These are phyloP conservation scores for Eupithecia pulchellata DNA, from an alignment of 2,888 invertebrate species.

Conservation along the genomic window DNA sequence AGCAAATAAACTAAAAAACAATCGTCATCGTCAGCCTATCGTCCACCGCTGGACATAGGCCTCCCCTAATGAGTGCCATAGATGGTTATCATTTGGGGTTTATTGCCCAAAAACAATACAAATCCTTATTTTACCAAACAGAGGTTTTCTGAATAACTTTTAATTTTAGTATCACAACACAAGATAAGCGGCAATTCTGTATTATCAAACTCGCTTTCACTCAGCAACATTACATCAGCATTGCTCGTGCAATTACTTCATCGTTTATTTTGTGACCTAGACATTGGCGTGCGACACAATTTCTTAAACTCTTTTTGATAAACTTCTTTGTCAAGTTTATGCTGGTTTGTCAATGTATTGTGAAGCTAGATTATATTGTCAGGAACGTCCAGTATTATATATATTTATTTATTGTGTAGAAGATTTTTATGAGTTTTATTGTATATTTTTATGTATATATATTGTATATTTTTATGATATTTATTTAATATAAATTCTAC, in stretches of 20 bases:
- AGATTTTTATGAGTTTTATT: too few species aligned
- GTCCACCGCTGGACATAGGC: too few species aligned
- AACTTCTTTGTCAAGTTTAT: not conserved
- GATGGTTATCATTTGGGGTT: too few species aligned
- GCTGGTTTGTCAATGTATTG: not conserved
- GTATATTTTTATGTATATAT: too few species aligned
- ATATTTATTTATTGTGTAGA: too few species aligned
- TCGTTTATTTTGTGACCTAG: conserved; percentile 70
- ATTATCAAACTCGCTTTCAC: conserved; percentile 57
- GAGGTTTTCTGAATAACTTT: not conserved
- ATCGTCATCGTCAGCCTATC: too few species aligned
- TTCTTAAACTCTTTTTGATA: conserved; percentile 20
- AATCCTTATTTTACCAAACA: not conserved
- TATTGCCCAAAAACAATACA: too few species aligned
- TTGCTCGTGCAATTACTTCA: conserved; percentile 68
- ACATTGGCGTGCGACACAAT: conserved; percentile 48
- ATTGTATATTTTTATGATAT: too few species aligned
- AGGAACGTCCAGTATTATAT: too few species aligned
- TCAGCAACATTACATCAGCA: conserved; percentile 59
- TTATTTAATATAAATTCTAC: too few species aligned
- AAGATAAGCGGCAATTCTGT: conserved; percentile 6
- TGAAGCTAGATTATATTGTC: not conserved
- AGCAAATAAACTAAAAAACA: too few species aligned
- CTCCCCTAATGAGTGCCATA: too few species aligned
- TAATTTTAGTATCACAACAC: not conserved